A percentile compares a stretch with the other conserved stretches of the same genome.
Evolutionary conservation across 2,888 invertebrate species (phyloP).

Genomic region (Lasiommata megera): DNA sequence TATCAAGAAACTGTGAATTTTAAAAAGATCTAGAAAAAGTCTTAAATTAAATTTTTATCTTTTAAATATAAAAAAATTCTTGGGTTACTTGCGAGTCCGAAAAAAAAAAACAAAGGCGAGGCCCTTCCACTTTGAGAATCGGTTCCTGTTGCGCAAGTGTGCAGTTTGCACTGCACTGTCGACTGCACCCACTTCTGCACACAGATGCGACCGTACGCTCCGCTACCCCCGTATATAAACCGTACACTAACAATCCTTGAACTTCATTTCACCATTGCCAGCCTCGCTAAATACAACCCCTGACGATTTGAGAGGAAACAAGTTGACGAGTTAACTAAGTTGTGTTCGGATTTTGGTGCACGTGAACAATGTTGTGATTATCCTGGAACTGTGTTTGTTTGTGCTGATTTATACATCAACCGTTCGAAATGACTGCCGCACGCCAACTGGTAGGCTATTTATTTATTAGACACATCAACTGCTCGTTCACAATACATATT

Average conservation of each 20-base stretch:
- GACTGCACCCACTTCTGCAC: slow-evolving; percentile 42
- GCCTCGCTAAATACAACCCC: slow-evolving; percentile 26
- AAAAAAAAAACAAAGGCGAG: too few relatives aligned
- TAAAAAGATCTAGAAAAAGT: too few relatives aligned
- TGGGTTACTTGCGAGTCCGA: too few relatives aligned
- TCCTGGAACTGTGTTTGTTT: slow-evolving; percentile 46
- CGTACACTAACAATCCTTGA: slow-evolving; percentile 69
- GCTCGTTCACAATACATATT: too few relatives aligned
- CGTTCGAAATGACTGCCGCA: slow-evolving; percentile 57
- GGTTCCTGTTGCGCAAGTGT: slow-evolving; percentile 43
- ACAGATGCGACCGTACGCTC: slow-evolving; percentile 56
- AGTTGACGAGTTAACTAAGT: slow-evolving; percentile 34
- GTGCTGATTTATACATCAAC: slow-evolving; percentile 40
- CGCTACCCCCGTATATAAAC: slow-evolving; percentile 77
- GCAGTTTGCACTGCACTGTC: slow-evolving; percentile 40
- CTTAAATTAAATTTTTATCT: too few relatives aligned
- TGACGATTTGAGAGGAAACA: slow-evolving; percentile 30
- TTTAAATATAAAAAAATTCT: too few relatives aligned
- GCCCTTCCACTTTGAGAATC: slow-evolving; percentile 39
- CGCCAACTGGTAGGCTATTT: slow-evolving; percentile 59
- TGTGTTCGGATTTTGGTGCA: slow-evolving; percentile 37
- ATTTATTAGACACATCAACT: too few relatives aligned
- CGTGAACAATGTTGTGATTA: slow-evolving; percentile 28
- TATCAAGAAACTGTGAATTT: too few relatives aligned
- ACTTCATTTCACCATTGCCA: slow-evolving; percentile 72